Base-by-base conservation (phyloP, 2,113 vertebrate species). In the Daphoenositta chrysoptera region DNA sequence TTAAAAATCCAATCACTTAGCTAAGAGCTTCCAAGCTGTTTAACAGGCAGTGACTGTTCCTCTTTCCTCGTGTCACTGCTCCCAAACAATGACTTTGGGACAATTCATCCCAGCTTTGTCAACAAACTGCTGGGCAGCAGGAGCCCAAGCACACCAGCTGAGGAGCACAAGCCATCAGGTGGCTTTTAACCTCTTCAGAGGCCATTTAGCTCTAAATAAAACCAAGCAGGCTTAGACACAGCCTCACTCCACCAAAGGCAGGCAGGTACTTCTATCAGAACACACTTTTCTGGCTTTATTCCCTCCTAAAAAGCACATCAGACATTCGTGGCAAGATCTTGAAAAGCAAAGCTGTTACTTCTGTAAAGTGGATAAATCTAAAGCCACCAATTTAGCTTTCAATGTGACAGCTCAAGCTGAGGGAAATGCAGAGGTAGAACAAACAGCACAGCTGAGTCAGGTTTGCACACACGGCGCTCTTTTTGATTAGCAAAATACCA, bases 1-100 rank as follows among this genome's bases (percentile, higher is more conserved):
- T 8, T 1, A 48, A 71, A 82, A 63, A 61, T 27, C 6, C 47
- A 78, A 51, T 58, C 28, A 58, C 39, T 72, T 24, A 42, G 33
- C 30, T 53, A 82, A 78, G 54, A 70, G 23, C n/a, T 51, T 65
- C 44, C 35, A 73, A 23, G 12, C 14, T 75, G 45, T 80, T 96
- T 45, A 93, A 89, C 47, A 89, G 50, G 56, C 66, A 91, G 39
- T 3, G 27, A 83, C 19, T 61, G 53, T 45, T 73, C 42, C 58
- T 68, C 10, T 61, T 89, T 78, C 73, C 57, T 73, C 88, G 93
- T 83, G 93, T 96, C 97, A 95, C 39, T 90, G 86, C 66, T 91
- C 86, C 89, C 78, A 78, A 72, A 96, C 47, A 96, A 96, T 69
- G 71, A 42, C 64, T 80, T 50, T 19, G 53, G 86, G 26, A 89